A percentile compares a stretch with the other conserved stretches of the same genome.
These are phyloP conservation scores for Gymnobelideus leadbeateri DNA, from an alignment of 2,113 vertebrate species.

Conservation along the genomic window DNA sequence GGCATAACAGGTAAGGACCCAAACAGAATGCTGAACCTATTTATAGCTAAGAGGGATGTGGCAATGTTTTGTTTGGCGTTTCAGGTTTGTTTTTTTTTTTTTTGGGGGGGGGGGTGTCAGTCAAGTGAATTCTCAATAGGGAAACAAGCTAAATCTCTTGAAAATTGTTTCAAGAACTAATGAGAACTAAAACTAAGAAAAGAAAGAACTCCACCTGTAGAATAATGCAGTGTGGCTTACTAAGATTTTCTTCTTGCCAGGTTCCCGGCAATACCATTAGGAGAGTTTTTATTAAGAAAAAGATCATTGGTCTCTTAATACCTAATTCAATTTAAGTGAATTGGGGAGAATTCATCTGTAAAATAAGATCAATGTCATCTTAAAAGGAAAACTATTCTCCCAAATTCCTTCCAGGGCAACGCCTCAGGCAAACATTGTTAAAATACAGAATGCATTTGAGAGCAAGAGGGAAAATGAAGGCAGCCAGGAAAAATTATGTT, in stretches of 20 bases:
- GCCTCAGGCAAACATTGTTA: constrained; percentile 64
- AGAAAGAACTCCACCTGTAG: constrained; percentile 25
- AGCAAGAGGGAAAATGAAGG: constrained; percentile 58
- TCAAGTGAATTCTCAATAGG: constrained; percentile 43
- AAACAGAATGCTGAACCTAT: not conserved
- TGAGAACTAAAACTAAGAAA: constrained; percentile 60
- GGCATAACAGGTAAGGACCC: not conserved
- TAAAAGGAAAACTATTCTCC: constrained; percentile 62
- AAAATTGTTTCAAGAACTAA: constrained; percentile 52
- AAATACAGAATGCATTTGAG: constrained; percentile 73
- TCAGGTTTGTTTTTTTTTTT: no score
- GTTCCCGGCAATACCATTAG: constrained; percentile 16
- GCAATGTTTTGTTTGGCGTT: not conserved
- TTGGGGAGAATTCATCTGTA: constrained; percentile 65
- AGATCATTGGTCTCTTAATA: constrained; percentile 47
- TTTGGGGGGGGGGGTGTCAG: not conserved
- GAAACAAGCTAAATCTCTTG: constrained; percentile 39
- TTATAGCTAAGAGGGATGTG: not conserved
- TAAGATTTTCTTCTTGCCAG: constrained; percentile 33
- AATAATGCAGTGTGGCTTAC: constrained; percentile 20
- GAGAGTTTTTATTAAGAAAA: constrained; percentile 57
- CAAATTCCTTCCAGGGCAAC: constrained; percentile 52
- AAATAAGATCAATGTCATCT: constrained; percentile 55
- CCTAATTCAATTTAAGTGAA: constrained; percentile 51
- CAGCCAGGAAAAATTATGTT: constrained; percentile 75